phyloP scores from a whole-genome alignment of 2,888 invertebrate species.

The Marasmarcha lunaedactyla region DNA sequence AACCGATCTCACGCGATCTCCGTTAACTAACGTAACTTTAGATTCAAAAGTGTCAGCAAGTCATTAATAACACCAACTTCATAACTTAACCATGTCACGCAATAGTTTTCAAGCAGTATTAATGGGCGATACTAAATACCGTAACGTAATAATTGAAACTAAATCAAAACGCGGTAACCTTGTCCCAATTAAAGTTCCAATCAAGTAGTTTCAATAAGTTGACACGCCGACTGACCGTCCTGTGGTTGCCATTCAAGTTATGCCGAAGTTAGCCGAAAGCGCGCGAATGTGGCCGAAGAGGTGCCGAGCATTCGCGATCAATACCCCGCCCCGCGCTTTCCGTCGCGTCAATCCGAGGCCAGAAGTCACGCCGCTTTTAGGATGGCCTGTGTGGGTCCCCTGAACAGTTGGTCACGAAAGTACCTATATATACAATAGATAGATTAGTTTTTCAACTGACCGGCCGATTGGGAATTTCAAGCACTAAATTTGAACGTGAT shows the following conservation, averaged over 20 bases:
- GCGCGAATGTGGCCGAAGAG: slow-evolving; percentile 49
- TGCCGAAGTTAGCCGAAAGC: slow-evolving; percentile 47
- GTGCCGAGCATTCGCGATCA: slow-evolving; percentile 53
- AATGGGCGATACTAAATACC: slow-evolving; percentile 1
- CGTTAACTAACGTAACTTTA: not conserved
- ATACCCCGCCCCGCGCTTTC: slow-evolving; percentile 50
- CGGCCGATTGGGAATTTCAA: too few relatives aligned
- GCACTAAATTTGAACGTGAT: too few relatives aligned
- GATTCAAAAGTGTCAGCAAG: too few relatives aligned
- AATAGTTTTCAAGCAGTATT: not conserved
- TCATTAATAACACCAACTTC: too few relatives aligned
- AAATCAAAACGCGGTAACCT: slow-evolving; percentile 44
- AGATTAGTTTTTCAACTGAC: too few relatives aligned
- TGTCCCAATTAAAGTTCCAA: slow-evolving; percentile 63
- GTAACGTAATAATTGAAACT: slow-evolving; percentile 17
- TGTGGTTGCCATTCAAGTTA: slow-evolving; percentile 40
- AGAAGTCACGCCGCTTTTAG: slow-evolving; percentile 60
- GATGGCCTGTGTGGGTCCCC: slow-evolving; percentile 30
- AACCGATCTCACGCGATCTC: not conserved
- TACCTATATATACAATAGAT: too few relatives aligned
- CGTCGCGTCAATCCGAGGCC: slow-evolving; percentile 53
- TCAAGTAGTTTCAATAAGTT: slow-evolving; percentile 49
- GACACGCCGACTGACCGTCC: slow-evolving; percentile 54
- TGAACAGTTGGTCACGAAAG: not conserved
- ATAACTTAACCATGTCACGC: too few relatives aligned